A percentile compares a stretch with the other conserved stretches of the same genome.
These are phyloP conservation scores for Spisula subtruncata DNA, from an alignment of 2,888 invertebrate species.

Conservation along the genomic window DNA sequence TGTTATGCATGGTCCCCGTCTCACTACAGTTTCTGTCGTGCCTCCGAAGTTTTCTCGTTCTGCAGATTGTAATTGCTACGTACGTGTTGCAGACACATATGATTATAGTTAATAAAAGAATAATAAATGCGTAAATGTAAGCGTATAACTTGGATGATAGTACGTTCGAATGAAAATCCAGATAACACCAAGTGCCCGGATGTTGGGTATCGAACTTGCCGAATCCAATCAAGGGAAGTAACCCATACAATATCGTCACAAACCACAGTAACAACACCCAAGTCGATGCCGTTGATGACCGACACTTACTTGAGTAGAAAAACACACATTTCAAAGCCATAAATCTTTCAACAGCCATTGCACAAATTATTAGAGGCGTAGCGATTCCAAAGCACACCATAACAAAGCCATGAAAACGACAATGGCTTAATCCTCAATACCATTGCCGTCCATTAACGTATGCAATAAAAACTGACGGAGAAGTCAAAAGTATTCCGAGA, in stretches of 20 bases:
- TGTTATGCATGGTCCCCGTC: neutral
- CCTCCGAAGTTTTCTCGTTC: slow-evolving; percentile 74
- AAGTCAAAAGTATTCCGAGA: slow-evolving; percentile 85
- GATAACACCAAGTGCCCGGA: slow-evolving; percentile 87
- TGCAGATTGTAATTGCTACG: slow-evolving; percentile 81
- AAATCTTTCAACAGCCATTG: slow-evolving; percentile 87
- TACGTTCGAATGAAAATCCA: slow-evolving; percentile 84
- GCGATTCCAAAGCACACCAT: slow-evolving; percentile 87
- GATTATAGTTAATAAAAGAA: slow-evolving; percentile 76
- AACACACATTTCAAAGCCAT: slow-evolving; percentile 85
- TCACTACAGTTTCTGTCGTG: neutral
- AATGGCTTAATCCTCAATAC: slow-evolving; percentile 84
- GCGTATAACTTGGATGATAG: slow-evolving; percentile 80
- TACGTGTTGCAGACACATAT: slow-evolving; percentile 81
- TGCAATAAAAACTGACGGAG: slow-evolving; percentile 79
- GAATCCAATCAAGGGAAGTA: slow-evolving; percentile 85
- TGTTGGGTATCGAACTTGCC: slow-evolving; percentile 86
- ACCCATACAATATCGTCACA: slow-evolving; percentile 80
- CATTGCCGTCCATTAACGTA: slow-evolving; percentile 83
- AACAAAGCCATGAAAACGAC: slow-evolving; percentile 86
- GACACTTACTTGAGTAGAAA: slow-evolving; percentile 85
- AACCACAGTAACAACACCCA: slow-evolving; percentile 81
- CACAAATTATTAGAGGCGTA: slow-evolving; percentile 86
- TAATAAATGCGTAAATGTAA: slow-evolving; percentile 83
- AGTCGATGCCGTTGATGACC: slow-evolving; percentile 78